Percentiles rank a stretch among this genome's conserved stretches.
Conservation (phyloP, 2,113 vertebrate species). For the Grus americana region DNA sequence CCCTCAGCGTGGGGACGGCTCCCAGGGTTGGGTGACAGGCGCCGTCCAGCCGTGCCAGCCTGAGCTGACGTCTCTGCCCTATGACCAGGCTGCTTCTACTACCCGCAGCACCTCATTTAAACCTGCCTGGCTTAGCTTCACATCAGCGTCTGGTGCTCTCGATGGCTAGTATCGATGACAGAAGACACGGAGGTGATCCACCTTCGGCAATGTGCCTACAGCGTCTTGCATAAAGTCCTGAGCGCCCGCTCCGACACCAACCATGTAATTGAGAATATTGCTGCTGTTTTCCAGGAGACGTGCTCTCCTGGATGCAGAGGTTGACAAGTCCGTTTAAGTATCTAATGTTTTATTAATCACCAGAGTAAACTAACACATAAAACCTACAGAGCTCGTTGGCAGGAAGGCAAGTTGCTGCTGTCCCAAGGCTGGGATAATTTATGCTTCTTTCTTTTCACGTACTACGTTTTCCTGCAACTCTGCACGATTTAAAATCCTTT, state of each 20-base stretch:
- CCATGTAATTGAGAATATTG: not conserved
- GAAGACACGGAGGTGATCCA: accelerated
- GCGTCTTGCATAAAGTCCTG: not conserved
- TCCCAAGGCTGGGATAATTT: not conserved
- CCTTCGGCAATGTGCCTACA: accelerated
- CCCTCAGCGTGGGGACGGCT: accelerated
- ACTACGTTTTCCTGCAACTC: not conserved
- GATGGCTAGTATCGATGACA: accelerated
- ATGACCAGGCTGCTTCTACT: not conserved
- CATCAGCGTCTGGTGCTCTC: accelerated
- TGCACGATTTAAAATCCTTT: not conserved
- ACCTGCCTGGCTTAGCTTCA: not conserved
- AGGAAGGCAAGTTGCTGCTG: not conserved
- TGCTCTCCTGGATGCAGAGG: not conserved
- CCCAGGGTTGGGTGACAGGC: not conserved
- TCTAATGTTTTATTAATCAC: slow-evolving; percentile 16
- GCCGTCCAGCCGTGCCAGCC: not conserved
- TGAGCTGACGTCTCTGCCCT: not conserved
- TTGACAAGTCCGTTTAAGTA: not conserved
- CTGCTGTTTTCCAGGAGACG: not conserved
- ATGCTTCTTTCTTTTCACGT: not conserved
- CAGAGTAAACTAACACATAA: not conserved
- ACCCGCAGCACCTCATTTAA: not conserved
- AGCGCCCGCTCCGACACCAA: accelerated
- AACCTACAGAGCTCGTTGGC: not conserved